These are phyloP conservation scores for Harpegnathos saltator DNA, from an alignment of 1,140 invertebrate genomes.

Conservation along the genomic window DNA sequence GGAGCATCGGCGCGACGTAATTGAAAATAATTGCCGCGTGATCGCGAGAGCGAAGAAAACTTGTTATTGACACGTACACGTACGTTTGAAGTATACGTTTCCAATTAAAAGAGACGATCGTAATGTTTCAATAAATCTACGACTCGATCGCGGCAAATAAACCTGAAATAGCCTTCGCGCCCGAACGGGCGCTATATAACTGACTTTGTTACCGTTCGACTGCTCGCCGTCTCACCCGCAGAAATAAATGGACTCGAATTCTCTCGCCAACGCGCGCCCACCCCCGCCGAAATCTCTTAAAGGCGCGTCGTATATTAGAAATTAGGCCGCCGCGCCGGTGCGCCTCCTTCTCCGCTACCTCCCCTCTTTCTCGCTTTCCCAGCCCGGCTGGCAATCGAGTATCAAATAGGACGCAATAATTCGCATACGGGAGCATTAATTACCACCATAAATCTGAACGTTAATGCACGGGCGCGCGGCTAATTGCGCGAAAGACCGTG, in stretches of 20 bases:
- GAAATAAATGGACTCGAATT: neutral
- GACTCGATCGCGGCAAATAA: slow-evolving; percentile 14
- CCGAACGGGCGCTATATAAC: neutral
- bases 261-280: too few relatives aligned
- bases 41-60: neutral
- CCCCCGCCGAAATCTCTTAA: neutral
- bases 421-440: slow-evolving; percentile 67
- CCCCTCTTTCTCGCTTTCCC: neutral
- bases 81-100: slow-evolving; percentile 16
- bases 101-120: slow-evolving; percentile 41
- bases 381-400: slow-evolving; percentile 46
- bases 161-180: slow-evolving; percentile 13
- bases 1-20: too few relatives aligned
- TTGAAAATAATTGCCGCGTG: slow-evolving; percentile 9
- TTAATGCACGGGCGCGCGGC: slow-evolving; percentile 68
- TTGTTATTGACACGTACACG: slow-evolving; percentile 42
- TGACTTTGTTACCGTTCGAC: neutral
- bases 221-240: neutral
- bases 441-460: slow-evolving; percentile 71
- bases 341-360: too few relatives aligned
- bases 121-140: slow-evolving; percentile 27
- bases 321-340: too few relatives aligned
- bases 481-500: slow-evolving; percentile 73
- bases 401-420: slow-evolving; percentile 64
- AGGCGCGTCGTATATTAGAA: neutral